Evolutionary conservation across 30 jellyfish, hydroid and myxozoan genomes (phyloP).

Genomic region (Aurelia sp.): DNA sequence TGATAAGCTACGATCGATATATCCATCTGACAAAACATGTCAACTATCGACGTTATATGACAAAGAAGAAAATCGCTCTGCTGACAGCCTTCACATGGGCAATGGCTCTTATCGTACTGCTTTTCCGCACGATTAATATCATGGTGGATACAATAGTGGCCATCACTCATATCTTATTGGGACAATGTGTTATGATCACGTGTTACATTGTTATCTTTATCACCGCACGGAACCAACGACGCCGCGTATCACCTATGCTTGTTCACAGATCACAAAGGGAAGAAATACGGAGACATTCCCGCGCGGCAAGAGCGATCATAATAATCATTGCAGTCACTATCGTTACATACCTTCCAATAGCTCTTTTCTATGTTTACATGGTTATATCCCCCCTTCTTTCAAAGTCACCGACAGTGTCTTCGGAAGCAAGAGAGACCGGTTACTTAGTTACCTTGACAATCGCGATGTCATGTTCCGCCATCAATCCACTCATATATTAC

Average conservation of each 20-base stretch:
- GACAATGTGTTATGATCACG: no score
- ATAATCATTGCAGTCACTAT: slow-evolving; percentile 11
- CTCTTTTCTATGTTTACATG: slow-evolving; percentile 34
- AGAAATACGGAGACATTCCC: background rate
- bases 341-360: slow-evolving; percentile 30
- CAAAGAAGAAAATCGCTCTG: no score
- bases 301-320: slow-evolving; percentile 36
- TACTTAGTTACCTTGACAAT: slow-evolving; percentile 50
- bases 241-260: no score
- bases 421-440: slow-evolving; percentile 23
- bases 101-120: no score
- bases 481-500: slow-evolving; percentile 82
- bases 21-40: slow-evolving; percentile 10
- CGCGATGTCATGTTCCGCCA: slow-evolving; percentile 63
- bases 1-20: slow-evolving; percentile 37
- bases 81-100: no score
- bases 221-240: no score
- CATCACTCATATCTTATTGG: no score
- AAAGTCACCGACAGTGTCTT: background rate
- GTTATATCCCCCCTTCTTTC: background rate
- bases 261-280: background rate
- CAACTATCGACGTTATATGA: slow-evolving; percentile 14
- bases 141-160: no score
- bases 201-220: no score
- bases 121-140: no score